Evolutionary conservation across 1,140 invertebrate genomes (phyloP).

Genomic region (Bombus fervidus): DNA sequence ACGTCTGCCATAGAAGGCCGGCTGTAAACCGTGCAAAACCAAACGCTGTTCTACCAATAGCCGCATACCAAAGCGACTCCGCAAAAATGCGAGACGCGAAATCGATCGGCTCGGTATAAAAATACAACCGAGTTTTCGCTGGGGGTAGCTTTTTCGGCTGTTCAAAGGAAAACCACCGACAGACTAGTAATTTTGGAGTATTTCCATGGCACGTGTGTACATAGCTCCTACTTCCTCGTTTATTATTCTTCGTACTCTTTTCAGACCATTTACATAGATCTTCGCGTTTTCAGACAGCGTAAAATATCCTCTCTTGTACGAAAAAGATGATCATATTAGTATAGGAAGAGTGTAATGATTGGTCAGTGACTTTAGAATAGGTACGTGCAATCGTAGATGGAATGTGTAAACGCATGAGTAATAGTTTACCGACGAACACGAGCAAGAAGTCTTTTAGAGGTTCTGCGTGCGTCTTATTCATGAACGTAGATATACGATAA

Average conservation of each 20-base stretch:
- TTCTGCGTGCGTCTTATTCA: not conserved
- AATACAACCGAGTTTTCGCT: constrained; percentile 40
- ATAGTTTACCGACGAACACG: not conserved
- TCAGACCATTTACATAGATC: not conserved
- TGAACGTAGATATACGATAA: not conserved
- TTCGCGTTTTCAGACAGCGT: no score
- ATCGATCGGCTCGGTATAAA: constrained; percentile 52
- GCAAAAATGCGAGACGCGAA: constrained; percentile 52
- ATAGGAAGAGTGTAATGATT: not conserved
- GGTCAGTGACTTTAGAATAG: not conserved
- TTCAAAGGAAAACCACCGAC: constrained; percentile 24
- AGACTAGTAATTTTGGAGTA: not conserved
- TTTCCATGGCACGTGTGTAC: not conserved
- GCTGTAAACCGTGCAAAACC: constrained; percentile 54
- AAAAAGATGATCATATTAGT: not conserved
- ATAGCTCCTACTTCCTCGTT: constrained; percentile 2
- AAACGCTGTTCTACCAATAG: constrained; percentile 30
- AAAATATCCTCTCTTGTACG: not conserved
- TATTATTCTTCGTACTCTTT: not conserved
- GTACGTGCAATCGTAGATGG: not conserved
- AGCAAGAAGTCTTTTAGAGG: not conserved
- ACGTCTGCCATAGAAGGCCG: constrained; percentile 20
- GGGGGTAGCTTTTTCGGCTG: constrained; percentile 21
- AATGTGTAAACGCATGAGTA: constrained; percentile 21
- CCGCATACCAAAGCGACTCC: constrained; percentile 20